These are phyloP conservation scores for Melanotaenia trifasciata DNA, from an alignment of 2,797 vertebrate species.

Conservation along the genomic window DNA sequence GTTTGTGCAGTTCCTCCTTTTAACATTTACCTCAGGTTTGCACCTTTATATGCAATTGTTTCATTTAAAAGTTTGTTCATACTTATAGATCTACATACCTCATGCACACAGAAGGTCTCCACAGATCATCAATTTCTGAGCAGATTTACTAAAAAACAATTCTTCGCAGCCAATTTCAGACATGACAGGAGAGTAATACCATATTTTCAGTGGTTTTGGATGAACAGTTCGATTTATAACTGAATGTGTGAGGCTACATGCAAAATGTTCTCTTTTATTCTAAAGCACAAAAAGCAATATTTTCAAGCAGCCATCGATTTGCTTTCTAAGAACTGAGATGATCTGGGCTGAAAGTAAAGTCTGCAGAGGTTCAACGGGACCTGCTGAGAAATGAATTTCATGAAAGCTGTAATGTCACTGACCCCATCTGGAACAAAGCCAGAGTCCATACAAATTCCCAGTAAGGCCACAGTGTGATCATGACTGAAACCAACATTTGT, in stretches of 20 bases:
- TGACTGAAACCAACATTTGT: constrained; percentile 21
- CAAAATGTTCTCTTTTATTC: not conserved
- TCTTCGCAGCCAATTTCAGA: not conserved
- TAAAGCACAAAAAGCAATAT: not conserved
- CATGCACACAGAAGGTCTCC: not conserved
- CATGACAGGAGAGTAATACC: not conserved
- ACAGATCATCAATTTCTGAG: constrained; percentile 17
- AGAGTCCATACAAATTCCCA: constrained; percentile 10
- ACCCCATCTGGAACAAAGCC: constrained; percentile 18
- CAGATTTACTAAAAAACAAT: constrained; percentile 2
- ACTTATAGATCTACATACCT: not conserved
- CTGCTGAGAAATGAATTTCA: constrained; percentile 1
- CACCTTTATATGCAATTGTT: not conserved
- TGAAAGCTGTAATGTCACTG: not conserved
- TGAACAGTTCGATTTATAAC: not conserved
- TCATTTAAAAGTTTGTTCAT: not conserved
- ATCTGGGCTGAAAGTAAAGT: not conserved
- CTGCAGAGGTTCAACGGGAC: not conserved
- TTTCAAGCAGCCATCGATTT: not conserved
- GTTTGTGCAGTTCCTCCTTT: constrained; percentile 30
- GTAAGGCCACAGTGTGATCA: constrained; percentile 3
- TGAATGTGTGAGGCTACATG: not conserved
- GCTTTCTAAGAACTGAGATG: not conserved
- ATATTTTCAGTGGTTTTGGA: not conserved
- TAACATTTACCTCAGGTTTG: constrained; percentile 9